Evolutionary conservation across 2,113 vertebrate species (phyloP).

Genomic region (Charina bottae): DNA sequence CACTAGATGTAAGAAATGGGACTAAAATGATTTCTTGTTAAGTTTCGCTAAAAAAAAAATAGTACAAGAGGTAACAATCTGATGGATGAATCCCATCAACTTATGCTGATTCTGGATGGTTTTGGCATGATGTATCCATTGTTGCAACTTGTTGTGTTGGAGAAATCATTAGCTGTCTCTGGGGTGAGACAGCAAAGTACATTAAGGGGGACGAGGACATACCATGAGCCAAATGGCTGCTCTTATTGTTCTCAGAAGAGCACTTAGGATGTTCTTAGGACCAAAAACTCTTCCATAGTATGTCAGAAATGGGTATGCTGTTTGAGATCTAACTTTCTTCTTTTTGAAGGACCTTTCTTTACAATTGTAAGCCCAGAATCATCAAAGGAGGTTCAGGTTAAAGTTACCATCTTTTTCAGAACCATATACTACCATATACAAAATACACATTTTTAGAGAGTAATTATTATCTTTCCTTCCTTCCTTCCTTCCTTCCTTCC

Average conservation of each 20-base stretch:
- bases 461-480: too few relatives aligned
- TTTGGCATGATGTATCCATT: conserved; percentile 65
- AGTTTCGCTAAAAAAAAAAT: not conserved
- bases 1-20: not conserved
- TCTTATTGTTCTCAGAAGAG: conserved; percentile 70
- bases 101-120: conserved; percentile 57
- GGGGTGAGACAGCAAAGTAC: conserved; percentile 56
- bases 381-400: not conserved
- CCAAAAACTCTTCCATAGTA: conserved; percentile 64
- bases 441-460: not conserved
- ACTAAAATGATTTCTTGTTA: conserved; percentile 54
- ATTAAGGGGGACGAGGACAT: conserved; percentile 69
- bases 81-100: conserved; percentile 55
- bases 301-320: conserved; percentile 59
- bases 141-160: conserved; percentile 62
- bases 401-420: not conserved
- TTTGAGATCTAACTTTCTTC: conserved; percentile 16
- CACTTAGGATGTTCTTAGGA: conserved; percentile 64
- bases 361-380: not conserved
- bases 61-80: conserved; percentile 13
- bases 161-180: conserved; percentile 68
- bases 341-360: conserved; percentile 15
- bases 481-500: not conserved
- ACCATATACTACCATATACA: not conserved
- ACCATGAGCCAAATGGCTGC: conserved; percentile 66